A percentile compares a stretch with the other conserved stretches of the same genome.
phyloP scores from a whole-genome alignment of 2,113 vertebrate genomes.

The Malaclemys terrapin region DNA sequence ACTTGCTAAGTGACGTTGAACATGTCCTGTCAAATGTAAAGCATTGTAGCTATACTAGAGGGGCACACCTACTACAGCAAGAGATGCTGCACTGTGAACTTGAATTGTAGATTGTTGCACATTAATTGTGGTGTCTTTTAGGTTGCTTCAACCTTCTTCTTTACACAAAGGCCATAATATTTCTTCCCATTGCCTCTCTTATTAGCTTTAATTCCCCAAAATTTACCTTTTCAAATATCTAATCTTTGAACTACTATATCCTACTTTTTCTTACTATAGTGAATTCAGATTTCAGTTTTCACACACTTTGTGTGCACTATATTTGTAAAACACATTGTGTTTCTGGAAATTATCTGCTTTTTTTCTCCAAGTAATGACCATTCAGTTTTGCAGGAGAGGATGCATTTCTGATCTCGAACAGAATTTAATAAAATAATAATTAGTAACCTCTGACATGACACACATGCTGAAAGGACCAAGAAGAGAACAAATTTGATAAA shows the following conservation, averaged over 20 bases:
- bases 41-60: not conserved
- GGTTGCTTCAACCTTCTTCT: not conserved
- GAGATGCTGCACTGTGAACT: not conserved
- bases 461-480: constrained; percentile 54
- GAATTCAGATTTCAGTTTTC: not conserved
- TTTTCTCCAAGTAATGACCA: not conserved
- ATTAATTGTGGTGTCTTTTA: not conserved
- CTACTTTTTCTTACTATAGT: not conserved
- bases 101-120: not conserved
- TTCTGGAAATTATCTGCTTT: not conserved
- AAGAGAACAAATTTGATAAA: constrained; percentile 66
- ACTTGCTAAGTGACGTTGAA: not conserved
- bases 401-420: constrained; percentile 61
- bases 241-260: not conserved
- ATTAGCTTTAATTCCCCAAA: not conserved
- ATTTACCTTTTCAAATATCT: not conserved
- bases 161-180: not conserved
- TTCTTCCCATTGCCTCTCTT: not conserved
- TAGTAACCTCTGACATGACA: constrained; percentile 58
- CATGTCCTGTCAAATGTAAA: not conserved
- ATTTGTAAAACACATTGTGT: not conserved
- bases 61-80: not conserved
- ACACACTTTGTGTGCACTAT: not conserved
- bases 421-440: constrained; percentile 71
- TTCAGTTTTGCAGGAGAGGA: constrained; percentile 62